Base-by-base conservation (phyloP, 2,797 vertebrate species). In the Siniperca undulata region DNA sequence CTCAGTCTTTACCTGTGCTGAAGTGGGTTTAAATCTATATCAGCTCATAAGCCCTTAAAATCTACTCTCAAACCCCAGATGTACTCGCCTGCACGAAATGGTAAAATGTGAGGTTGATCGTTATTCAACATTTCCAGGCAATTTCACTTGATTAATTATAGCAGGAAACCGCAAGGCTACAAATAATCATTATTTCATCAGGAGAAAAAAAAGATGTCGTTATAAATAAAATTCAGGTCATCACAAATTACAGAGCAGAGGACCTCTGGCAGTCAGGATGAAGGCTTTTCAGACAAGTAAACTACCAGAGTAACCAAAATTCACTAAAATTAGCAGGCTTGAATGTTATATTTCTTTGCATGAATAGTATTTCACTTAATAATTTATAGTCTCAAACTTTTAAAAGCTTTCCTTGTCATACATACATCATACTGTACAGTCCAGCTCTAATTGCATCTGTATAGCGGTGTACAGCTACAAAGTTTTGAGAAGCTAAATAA, bases 171-270 rank as follows among this genome's bases (percentile, higher is more conserved):
- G 78, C 36, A 66, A 86, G 74, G 87, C 74, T 58, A 61, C 64
- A 89, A 89, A 88, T 83, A 61, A 85, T 78, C 56, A 87, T 80
- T 83, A 80, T 87, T 81, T 86, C 34, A 81, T 89, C 58, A 69
- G 55, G 20, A 30, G 24, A 3, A 59, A 74, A 78, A 78, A 71
- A 53, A 34, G 40, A n/a, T 67, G 42, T 81, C 24, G 77, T 82
- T 62, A 71, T 55, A 84, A 89, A 80, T 85, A 75, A 75, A 74
- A 84, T 71, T 68, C 14, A 68, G 60, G 58, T 82, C 72, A 84
- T 70, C 50, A 38, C 46, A 72, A 77, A 90, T 85, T 72, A 78
- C 67, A 72, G 42, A 53, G 38, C 46, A 53, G 78, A 59, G 40
- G 70, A 84, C 59, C 80, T 74, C 81, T 65, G 59, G 74, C 74